A percentile compares a stretch with the other conserved stretches of the same genome.
Conservation (phyloP, 2,888 invertebrate genomes). For the Aleiodes testaceus region DNA sequence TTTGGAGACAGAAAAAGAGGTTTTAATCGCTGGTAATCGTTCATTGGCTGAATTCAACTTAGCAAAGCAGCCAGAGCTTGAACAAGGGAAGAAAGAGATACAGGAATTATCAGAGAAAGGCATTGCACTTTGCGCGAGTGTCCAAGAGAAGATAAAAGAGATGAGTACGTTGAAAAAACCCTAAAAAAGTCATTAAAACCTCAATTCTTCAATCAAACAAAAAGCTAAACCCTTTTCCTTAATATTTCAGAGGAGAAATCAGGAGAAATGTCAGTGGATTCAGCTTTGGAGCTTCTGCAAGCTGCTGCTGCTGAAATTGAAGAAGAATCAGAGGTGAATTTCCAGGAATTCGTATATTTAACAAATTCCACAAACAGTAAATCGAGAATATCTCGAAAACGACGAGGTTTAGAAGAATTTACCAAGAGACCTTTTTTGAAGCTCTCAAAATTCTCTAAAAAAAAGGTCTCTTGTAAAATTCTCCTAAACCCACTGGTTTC, state of each 20-base stretch:
- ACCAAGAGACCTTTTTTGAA: too few species aligned
- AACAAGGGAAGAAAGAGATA: conserved; percentile 82
- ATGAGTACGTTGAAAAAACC: conserved; percentile 78
- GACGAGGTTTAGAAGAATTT: too few species aligned
- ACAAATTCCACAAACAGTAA: not conserved
- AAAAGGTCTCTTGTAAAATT: not conserved
- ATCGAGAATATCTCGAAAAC: not conserved
- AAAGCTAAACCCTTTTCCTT: not conserved
- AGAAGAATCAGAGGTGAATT: conserved; percentile 87
- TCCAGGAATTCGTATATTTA: not conserved
- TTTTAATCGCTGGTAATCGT: conserved; percentile 90
- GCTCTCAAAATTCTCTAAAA: conserved; percentile 2
- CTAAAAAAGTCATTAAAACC: not conserved
- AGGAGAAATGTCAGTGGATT: conserved; percentile 86
- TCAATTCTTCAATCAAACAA: not conserved
- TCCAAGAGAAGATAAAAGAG: conserved; percentile 85
- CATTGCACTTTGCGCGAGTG: conserved; percentile 78
- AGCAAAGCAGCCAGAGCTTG: conserved; percentile 87
- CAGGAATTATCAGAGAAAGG: conserved; percentile 81
- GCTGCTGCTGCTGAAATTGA: conserved; percentile 94
- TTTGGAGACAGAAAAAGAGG: conserved; percentile 88
- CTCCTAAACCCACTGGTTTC: too few species aligned
- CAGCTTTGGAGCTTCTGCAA: conserved; percentile 90
- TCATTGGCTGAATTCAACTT: conserved; percentile 94
- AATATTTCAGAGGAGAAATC: conserved; percentile 81